phyloP scores from a whole-genome alignment of 2,797 vertebrate genomes.

The Acanthiza pusilla region DNA sequence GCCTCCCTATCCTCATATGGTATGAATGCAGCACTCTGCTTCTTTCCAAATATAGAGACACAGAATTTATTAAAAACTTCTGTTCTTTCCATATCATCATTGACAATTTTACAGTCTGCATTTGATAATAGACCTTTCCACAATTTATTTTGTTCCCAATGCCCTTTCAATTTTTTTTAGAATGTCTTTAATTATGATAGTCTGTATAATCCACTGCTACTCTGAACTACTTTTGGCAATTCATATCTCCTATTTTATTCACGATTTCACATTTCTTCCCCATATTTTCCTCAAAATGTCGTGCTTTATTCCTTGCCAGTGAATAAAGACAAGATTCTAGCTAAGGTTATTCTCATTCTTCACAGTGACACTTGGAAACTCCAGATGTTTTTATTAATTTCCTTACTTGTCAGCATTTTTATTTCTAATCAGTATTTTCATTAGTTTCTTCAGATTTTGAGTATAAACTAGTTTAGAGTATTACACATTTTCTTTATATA shows the following conservation, averaged over 20 bases:
- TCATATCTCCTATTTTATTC: background rate
- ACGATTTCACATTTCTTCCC: background rate
- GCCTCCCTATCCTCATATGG: conserved; percentile 7
- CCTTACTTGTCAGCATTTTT: background rate
- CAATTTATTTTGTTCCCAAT: background rate
- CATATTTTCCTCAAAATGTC: background rate
- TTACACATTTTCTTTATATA: background rate
- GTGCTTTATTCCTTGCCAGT: background rate
- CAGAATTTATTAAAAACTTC: conserved; percentile 18
- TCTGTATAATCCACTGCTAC: background rate
- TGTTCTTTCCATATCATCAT: background rate
- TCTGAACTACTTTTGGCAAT: background rate
- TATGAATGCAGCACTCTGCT: background rate
- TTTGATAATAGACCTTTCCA: background rate
- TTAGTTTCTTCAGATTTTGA: background rate
- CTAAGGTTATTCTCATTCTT: background rate
- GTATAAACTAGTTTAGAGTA: background rate
- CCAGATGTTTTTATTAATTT: background rate
- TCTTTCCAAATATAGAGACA: conserved; percentile 17
- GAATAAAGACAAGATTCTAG: background rate
- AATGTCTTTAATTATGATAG: background rate
- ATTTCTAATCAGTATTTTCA: background rate
- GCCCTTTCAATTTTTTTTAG: background rate
- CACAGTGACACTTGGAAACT: background rate
- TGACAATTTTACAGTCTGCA: background rate